Base-by-base conservation (phyloP, 2,888 invertebrate species). In the Patella ulyssiponensis region DNA sequence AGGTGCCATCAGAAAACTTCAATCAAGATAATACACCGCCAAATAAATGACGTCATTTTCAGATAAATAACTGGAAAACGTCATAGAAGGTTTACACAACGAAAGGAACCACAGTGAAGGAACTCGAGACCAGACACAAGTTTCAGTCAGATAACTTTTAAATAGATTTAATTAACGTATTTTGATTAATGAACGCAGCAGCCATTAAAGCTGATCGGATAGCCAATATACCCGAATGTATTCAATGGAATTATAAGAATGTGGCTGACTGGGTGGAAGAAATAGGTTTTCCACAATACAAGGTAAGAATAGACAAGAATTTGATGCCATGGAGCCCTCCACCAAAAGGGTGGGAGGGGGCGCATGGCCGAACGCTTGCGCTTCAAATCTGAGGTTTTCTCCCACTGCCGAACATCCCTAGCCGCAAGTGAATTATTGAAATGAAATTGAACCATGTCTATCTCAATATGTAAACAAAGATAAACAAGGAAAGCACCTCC, bases 191-290 rank as follows among this genome's bases (percentile, higher is more conserved):
- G 64, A 23, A 64, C 64, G 2, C 23, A 2, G 14, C 58, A n/a
- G 64, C 64, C 9, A 12, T 33, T n/a, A 15, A 69, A 15, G 58
- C 74, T 12, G 74, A 74, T 52, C 44, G 53, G 9, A 74, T 51
- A 69, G 74, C 69, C 11, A 74, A 73, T 71, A 53, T 76, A 33
- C 71, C 76, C 1, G 71, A 56, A 15, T 76, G 76, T 69, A 69
- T 82, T 5, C 75, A 82, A 58, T 82, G 82, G 82, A 71, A 74
- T 23, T 64, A 20, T 44, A 71, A 76, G 3, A 27, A 79, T 23
- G 82, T 82, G 11, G 80, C 80, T 23, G 58, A 82, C 11, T 82
- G 79, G 79, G 53, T 82, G 20, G 76, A 53, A 15, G 73, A 80
- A 20, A 72, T 79, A 17, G 82, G 82, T 33, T 77, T 82, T 70